phyloP scores from a whole-genome alignment of 2,113 vertebrate genomes.

The Sceloporus undulatus region DNA sequence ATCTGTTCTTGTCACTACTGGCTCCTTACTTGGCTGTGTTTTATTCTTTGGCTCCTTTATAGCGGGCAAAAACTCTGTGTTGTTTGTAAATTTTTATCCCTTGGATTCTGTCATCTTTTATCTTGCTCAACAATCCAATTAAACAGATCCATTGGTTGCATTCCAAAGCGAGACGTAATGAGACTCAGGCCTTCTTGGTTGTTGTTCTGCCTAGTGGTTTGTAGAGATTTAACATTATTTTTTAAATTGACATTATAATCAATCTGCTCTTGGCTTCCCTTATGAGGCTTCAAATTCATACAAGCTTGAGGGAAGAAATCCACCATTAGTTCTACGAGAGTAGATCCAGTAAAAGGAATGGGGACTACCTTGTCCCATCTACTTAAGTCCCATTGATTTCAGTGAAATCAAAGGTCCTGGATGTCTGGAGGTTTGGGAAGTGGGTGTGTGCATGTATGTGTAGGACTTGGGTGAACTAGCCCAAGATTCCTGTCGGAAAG shows the following conservation, averaged over 20 bases:
- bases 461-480: not conserved
- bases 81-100: slow-evolving; percentile 13
- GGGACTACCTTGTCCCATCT: not conserved
- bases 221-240: not conserved
- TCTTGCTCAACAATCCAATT: not conserved
- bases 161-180: not conserved
- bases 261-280: no score
- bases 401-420: not conserved
- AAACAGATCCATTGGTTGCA: not conserved
- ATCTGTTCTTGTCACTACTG: not conserved
- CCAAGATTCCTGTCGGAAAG: not conserved
- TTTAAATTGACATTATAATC: not conserved
- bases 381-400: not conserved
- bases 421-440: not conserved
- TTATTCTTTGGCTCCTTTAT: not conserved
- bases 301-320: not conserved
- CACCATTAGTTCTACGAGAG: not conserved
- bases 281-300: not conserved
- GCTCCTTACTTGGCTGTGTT: not conserved
- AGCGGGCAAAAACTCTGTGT: not conserved
- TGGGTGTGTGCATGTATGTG: not conserved
- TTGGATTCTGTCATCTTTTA: not conserved
- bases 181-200: not conserved
- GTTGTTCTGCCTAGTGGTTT: slow-evolving; percentile 1
- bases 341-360: not conserved